Conservation (phyloP, 2,888 invertebrate genomes). For the Macrosoma leucophasiata region DNA sequence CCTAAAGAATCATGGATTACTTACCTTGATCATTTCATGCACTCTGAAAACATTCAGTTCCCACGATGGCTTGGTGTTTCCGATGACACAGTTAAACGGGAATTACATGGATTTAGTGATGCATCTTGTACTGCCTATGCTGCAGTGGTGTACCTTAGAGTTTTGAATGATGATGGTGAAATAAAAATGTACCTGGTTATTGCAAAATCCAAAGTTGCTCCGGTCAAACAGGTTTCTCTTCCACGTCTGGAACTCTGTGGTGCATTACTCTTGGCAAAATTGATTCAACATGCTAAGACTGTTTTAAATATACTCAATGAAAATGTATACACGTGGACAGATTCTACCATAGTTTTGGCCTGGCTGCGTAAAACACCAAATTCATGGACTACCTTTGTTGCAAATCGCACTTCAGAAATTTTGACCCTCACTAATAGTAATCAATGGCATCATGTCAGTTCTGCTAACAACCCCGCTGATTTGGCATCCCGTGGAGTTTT, state of each 20-base stretch:
- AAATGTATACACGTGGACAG: conserved; percentile 21
- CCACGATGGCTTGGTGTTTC: conserved; percentile 5
- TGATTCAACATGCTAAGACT: too few species aligned
- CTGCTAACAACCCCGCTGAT: conserved; percentile 29
- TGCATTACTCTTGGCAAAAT: too few species aligned
- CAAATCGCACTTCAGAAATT: conserved; percentile 20
- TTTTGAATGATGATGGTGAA: neutral
- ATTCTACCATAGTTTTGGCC: conserved; percentile 21
- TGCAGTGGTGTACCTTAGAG: conserved; percentile 10
- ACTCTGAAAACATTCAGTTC: conserved; percentile 3
- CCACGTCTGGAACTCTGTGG: conserved; percentile 19
- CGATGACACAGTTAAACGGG: too few species aligned
- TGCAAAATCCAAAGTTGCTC: conserved; percentile 19
- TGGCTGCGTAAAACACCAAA: conserved; percentile 20
- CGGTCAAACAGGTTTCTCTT: conserved; percentile 13
- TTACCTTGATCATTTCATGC: conserved; percentile 3
- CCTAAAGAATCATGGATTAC: conserved; percentile 7
- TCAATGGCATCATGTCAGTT: conserved; percentile 20
- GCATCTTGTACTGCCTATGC: conserved; percentile 12
- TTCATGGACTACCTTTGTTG: conserved; percentile 25
- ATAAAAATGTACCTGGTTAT: conserved; percentile 5
- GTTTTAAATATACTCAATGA: too few species aligned
- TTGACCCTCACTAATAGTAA: conserved; percentile 2
- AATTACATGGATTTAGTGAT: too few species aligned
- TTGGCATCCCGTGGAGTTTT: conserved; percentile 11